phyloP scores from a whole-genome alignment of 2,797 vertebrate species.

The Gambelia wislizenii region DNA sequence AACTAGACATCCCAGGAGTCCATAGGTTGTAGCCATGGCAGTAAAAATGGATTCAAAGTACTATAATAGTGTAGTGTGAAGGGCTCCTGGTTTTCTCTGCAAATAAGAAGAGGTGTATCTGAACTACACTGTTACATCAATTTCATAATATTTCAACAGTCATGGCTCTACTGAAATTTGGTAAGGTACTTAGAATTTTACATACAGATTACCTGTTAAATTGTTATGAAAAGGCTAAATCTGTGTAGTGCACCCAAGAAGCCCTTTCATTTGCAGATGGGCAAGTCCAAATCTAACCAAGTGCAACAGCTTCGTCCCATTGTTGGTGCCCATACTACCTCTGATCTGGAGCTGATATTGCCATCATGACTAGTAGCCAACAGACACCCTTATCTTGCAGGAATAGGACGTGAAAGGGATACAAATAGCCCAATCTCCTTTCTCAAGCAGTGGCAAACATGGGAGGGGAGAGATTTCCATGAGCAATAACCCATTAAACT shows the following conservation, averaged over 20 bases:
- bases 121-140: too few species aligned
- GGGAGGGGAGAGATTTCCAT: background rate
- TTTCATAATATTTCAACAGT: too few species aligned
- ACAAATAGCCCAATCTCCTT: rapidly evolving
- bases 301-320: background rate
- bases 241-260: background rate
- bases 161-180: too few species aligned
- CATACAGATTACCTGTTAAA: too few species aligned
- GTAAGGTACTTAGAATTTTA: too few species aligned
- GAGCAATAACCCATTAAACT: background rate
- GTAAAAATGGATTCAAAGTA: too few species aligned
- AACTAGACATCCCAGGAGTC: too few species aligned
- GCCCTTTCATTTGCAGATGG: background rate
- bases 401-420: background rate
- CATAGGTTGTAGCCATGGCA: too few species aligned
- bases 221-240: too few species aligned
- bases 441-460: background rate
- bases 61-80: too few species aligned
- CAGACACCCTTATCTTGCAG: background rate
- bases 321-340: background rate
- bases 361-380: background rate
- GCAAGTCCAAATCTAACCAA: background rate
- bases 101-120: too few species aligned
- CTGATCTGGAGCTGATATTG: background rate
- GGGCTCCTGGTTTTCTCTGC: too few species aligned